A percentile compares a stretch with the other conserved stretches of the same genome.
Conservation (phyloP, 2,888 invertebrate species). For the Dioctria linearis region DNA sequence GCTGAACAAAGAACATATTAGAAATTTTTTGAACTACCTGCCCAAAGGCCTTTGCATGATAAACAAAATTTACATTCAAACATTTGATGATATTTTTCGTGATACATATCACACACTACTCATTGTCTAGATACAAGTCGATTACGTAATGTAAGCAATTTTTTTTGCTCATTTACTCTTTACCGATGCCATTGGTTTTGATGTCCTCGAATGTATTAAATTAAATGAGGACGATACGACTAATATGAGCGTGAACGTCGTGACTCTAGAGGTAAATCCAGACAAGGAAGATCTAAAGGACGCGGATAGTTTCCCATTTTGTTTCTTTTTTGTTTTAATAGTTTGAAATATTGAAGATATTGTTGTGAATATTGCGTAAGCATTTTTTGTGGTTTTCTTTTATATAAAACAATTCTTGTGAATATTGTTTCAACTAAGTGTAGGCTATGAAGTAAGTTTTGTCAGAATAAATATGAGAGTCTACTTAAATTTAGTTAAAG, state of each 20-base stretch:
- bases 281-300: constrained; percentile 26
- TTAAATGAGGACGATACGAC: constrained; percentile 98
- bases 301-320: not conserved
- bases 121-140: constrained; percentile 97
- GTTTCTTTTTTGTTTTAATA: not conserved
- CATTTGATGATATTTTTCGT: too few relatives aligned
- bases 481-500: too few relatives aligned
- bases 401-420: too few relatives aligned
- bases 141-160: constrained; percentile 95
- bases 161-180: constrained; percentile 96
- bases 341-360: too few relatives aligned
- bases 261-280: not conserved
- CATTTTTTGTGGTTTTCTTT: too few relatives aligned
- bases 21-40: constrained; percentile 96
- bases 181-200: constrained; percentile 98
- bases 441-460: too few relatives aligned
- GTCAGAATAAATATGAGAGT: too few relatives aligned
- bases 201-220: constrained; percentile 89
- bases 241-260: constrained; percentile 66
- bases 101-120: constrained; percentile 95
- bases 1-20: constrained; percentile 99
- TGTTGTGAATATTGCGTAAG: too few relatives aligned
- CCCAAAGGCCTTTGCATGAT: constrained; percentile 95
- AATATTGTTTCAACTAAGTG: too few relatives aligned
- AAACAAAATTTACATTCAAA: constrained; percentile 92